A percentile compares a stretch with the other conserved stretches of the same genome.
Evolutionary conservation across 2,888 invertebrate genomes (phyloP).

Genomic region (Drosophila eohydei): DNA sequence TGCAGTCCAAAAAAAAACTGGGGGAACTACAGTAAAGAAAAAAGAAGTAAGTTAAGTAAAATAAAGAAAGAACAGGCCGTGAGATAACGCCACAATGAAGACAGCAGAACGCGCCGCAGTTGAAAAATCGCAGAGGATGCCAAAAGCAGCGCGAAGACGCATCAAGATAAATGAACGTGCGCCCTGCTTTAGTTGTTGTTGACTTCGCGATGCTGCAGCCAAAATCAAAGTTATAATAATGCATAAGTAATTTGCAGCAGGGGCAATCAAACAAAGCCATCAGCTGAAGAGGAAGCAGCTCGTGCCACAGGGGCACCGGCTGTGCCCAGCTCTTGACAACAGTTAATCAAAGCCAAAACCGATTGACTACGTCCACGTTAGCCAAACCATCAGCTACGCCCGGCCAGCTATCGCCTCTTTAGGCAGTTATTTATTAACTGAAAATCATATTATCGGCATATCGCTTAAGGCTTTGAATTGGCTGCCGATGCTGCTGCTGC

Average conservation of each 20-base stretch:
- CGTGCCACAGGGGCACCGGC: constrained; percentile 56
- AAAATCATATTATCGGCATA: constrained; percentile 73
- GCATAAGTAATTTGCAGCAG: constrained; percentile 78
- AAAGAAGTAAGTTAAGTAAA: constrained; percentile 26
- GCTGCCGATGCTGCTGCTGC: background rate
- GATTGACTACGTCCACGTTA: constrained; percentile 23
- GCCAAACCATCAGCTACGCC: constrained; percentile 28
- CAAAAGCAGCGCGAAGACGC: constrained; percentile 35
- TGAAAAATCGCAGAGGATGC: constrained; percentile 68
- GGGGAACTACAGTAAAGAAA: constrained; percentile 4
- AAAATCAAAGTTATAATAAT: constrained; percentile 76
- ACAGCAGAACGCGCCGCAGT: constrained; percentile 80
- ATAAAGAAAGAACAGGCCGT: constrained; percentile 38
- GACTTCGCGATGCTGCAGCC: constrained; percentile 28
- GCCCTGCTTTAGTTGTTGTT: constrained; percentile 44
- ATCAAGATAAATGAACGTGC: constrained; percentile 75
- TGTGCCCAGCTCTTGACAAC: constrained; percentile 55
- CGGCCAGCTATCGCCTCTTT: constrained; percentile 53
- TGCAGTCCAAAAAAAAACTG: constrained; percentile 48
- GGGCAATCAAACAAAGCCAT: constrained; percentile 69
- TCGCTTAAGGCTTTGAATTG: constrained; percentile 53
- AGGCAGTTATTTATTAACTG: constrained; percentile 79
- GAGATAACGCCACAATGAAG: constrained; percentile 79
- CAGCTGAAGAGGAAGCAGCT: constrained; percentile 52
- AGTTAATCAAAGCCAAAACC: constrained; percentile 68